Conservation (phyloP, 23 tunicate genomes). For the Trididemnum miniatum region DNA sequence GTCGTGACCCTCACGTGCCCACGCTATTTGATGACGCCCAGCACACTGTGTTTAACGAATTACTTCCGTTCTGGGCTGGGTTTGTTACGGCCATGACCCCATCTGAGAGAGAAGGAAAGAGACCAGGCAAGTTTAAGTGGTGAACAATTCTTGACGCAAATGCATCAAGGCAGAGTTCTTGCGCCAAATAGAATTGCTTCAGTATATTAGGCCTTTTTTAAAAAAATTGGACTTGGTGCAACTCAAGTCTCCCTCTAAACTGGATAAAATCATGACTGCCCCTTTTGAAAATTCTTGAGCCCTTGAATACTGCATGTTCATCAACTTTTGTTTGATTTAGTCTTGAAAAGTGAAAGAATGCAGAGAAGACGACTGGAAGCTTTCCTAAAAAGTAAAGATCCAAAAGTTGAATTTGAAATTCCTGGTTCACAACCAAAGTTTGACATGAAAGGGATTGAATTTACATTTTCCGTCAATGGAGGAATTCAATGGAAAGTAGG, state of each 20-base stretch:
- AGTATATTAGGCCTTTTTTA: too few species aligned
- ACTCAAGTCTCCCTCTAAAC: too few species aligned
- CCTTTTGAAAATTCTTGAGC: too few species aligned
- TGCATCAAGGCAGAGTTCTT: too few species aligned
- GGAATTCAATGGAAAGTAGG: conserved; percentile 93
- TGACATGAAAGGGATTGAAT: conserved; percentile 84
- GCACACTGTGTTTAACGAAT: conserved; percentile 88
- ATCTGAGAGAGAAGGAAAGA: conserved; percentile 72
- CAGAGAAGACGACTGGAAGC: conserved; percentile 76
- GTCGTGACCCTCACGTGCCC: conserved; percentile 72
- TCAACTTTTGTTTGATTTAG: conserved; percentile 30
- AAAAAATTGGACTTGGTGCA: too few species aligned
- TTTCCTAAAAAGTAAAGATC: conserved; percentile 51
- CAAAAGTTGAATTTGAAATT: conserved; percentile 43
- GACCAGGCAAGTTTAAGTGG: conserved; percentile 50
- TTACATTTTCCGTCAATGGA: conserved; percentile 70
- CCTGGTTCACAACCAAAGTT: conserved; percentile 63
- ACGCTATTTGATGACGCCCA: conserved; percentile 80
- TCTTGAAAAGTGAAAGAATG: conserved; percentile 70
- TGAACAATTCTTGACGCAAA: too few species aligned
- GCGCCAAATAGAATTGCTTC: too few species aligned
- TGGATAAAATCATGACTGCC: too few species aligned
- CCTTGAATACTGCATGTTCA: background rate
- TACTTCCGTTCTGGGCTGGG: conserved; percentile 89
- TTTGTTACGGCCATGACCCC: conserved; percentile 86